Evolutionary conservation across 2,113 vertebrate species (phyloP).

Genomic region (Triplophysa siluroides): DNA sequence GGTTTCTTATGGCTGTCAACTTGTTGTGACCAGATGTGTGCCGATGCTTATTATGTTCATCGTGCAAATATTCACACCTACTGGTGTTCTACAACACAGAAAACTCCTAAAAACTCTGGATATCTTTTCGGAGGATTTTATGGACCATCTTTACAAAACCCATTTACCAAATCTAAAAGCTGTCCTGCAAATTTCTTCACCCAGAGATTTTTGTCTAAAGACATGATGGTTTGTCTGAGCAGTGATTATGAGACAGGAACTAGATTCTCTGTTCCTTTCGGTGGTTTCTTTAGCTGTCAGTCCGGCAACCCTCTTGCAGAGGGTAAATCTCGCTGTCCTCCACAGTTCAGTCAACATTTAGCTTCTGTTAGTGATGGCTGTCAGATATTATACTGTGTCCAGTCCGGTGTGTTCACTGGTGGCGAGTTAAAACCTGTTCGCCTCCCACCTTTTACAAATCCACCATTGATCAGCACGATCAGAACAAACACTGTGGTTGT

Average conservation of each 20-base stretch:
- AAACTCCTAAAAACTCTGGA: conserved; percentile 61
- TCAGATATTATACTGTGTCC: conserved; percentile 84
- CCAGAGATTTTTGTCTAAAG: conserved; percentile 73
- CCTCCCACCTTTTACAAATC: conserved; percentile 81
- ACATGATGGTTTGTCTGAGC: conserved; percentile 80
- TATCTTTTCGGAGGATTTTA: conserved; percentile 89
- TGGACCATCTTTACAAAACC: conserved; percentile 70
- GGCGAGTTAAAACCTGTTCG: conserved; percentile 69
- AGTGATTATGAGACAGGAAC: conserved; percentile 75
- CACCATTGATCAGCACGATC: conserved; percentile 60
- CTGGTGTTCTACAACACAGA: conserved; percentile 72
- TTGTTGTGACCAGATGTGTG: conserved; percentile 74
- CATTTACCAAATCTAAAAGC: conserved; percentile 76
- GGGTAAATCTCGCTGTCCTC: conserved; percentile 73
- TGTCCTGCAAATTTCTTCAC: conserved; percentile 76
- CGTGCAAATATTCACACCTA: conserved; percentile 75
- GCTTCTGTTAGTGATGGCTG: conserved; percentile 85
- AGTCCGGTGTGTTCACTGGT: conserved; percentile 75
- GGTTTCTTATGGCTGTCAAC: conserved; percentile 17
- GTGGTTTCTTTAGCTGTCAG: conserved; percentile 89
- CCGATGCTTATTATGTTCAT: conserved; percentile 70
- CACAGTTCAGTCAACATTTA: conserved; percentile 72
- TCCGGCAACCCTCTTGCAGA: conserved; percentile 75
- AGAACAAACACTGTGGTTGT: conserved; percentile 78
- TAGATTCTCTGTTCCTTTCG: conserved; percentile 77